phyloP scores from a whole-genome alignment of 2,888 invertebrate genomes.

The Agapostemon virescens region DNA sequence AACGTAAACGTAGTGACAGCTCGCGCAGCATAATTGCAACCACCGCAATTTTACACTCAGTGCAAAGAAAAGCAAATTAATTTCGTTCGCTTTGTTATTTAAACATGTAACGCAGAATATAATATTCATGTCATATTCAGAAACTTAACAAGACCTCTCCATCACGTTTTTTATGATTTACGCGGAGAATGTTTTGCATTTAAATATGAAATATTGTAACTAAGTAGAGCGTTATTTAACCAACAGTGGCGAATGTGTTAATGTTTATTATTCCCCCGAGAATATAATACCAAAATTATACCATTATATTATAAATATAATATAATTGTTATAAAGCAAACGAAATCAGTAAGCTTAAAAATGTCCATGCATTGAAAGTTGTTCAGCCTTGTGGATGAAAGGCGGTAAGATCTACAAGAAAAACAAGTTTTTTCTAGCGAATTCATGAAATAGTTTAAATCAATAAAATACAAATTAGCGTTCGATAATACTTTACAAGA shows the following conservation, averaged over 20 bases:
- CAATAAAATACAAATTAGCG: background rate
- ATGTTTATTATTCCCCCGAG: background rate
- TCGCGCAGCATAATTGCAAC: background rate
- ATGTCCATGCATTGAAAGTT: background rate
- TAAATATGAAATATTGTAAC: background rate
- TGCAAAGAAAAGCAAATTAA: background rate
- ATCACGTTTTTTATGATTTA: no score
- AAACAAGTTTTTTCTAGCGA: no score
- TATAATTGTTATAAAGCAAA: background rate
- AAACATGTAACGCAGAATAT: background rate
- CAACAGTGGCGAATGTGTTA: background rate
- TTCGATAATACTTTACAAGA: no score
- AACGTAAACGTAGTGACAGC: background rate
- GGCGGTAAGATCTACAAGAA: background rate
- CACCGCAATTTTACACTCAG: background rate
- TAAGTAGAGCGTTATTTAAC: background rate
- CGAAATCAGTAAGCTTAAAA: background rate
- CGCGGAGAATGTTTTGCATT: no score
- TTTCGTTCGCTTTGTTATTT: background rate
- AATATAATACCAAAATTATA: no score
- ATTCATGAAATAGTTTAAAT: background rate
- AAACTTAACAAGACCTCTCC: no score
- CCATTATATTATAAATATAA: no score
- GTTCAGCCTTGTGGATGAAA: no score
- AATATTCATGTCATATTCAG: background rate